A percentile compares a stretch with the other conserved stretches of the same genome.
Evolutionary conservation across 2,888 invertebrate genomes (phyloP).

Genomic region (Arrhopalites spinosus): DNA sequence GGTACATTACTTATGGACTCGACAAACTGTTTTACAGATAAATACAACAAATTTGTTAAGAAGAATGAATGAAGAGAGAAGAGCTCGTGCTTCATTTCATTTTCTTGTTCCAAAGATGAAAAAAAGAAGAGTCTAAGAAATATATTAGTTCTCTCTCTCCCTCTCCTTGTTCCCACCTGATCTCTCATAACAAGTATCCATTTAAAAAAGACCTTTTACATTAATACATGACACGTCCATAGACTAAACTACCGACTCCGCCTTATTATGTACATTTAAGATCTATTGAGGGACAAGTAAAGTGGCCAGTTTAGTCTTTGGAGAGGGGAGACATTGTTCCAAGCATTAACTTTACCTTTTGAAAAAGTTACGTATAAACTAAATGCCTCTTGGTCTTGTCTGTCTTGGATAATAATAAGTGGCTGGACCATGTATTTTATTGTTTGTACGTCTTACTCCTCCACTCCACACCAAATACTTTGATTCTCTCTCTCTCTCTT

Average conservation of each 20-base stretch:
- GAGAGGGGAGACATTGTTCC: conserved; percentile 6
- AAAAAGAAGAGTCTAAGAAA: not conserved
- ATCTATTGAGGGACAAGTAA: not conserved
- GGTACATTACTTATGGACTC: not conserved
- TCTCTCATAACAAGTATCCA: not conserved
- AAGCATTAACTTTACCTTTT: conserved; percentile 7
- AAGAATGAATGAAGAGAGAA: not conserved
- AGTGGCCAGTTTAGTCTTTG: conserved; percentile 4
- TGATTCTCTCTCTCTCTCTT: not conserved
- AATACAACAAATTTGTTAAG: not conserved
- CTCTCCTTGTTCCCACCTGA: conserved; percentile 27
- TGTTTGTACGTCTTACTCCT: not conserved
- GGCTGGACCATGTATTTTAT: not conserved
- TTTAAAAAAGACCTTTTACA: conserved; percentile 8
- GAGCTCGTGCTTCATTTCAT: conserved; percentile 31
- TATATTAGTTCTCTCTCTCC: not conserved
- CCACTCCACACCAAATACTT: not conserved
- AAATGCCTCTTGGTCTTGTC: not conserved
- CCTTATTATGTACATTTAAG: not conserved
- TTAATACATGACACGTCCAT: not conserved
- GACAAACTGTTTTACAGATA: not conserved
- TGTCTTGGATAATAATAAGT: not conserved
- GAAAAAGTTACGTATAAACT: not conserved
- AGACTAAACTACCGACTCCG: not conserved
- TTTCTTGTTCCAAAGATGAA: not conserved